phyloP scores from a whole-genome alignment of 2,888 invertebrate genomes.

The Spodoptera exigua region DNA sequence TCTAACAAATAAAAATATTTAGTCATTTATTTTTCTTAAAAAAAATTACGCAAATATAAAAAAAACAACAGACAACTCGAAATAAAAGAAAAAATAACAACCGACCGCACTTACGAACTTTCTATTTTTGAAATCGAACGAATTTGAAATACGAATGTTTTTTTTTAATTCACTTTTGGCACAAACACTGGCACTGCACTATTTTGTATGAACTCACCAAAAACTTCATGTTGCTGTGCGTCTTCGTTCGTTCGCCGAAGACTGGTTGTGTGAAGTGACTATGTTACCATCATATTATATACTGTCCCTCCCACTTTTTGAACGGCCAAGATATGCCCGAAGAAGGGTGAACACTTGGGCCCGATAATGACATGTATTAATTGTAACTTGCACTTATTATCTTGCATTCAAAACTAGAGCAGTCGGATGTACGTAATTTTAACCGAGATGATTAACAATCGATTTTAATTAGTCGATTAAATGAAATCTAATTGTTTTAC shows the following conservation, averaged over 20 bases:
- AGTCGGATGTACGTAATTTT: conserved; percentile 30
- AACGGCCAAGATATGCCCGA: conserved; percentile 59
- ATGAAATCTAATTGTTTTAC: conserved; percentile 13
- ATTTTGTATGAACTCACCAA: conserved; percentile 79
- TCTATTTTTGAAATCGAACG: conserved; percentile 48
- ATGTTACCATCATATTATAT: conserved; percentile 77
- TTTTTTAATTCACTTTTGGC: conserved; percentile 54
- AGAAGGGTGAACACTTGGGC: conserved; percentile 69
- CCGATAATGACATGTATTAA: conserved; percentile 79
- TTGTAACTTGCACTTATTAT: conserved; percentile 72
- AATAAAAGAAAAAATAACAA: conserved; percentile 1
- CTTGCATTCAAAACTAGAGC: conserved; percentile 57
- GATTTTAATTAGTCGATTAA: conserved; percentile 35
- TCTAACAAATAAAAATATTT: neutral
- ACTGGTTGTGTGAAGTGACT: conserved; percentile 82
- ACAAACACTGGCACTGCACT: conserved; percentile 64
- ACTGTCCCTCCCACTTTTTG: conserved; percentile 83
- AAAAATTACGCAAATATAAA: neutral
- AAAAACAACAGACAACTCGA: conserved; percentile 9
- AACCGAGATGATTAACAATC: conserved; percentile 28
- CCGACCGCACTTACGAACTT: conserved; percentile 41
- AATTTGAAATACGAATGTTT: conserved; percentile 35
- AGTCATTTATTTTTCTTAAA: conserved; percentile 15
- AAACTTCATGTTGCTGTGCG: conserved; percentile 86
- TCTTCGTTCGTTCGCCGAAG: conserved; percentile 85